A percentile compares a stretch with the other conserved stretches of the same genome.
Conservation (phyloP, 2,113 vertebrate species). For the Sylvilagus bachmani region DNA sequence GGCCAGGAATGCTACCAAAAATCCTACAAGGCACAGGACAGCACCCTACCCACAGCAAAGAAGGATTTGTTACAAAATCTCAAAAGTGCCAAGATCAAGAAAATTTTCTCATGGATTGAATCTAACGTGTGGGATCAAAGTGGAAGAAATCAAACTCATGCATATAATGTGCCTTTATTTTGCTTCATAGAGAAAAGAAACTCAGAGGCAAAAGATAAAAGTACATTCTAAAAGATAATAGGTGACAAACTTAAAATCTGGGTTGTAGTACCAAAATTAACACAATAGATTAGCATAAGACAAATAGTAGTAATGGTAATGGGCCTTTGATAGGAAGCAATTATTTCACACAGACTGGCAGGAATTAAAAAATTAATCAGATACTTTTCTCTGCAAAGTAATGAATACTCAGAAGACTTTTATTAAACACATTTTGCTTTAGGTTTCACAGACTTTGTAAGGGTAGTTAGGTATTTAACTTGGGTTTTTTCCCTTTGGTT, state of each 20-base stretch:
- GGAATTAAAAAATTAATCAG: constrained; percentile 38
- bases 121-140: constrained; percentile 46
- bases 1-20: neutral
- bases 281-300: constrained; percentile 37
- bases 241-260: constrained; percentile 48
- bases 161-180: constrained; percentile 19
- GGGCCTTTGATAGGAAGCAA: neutral
- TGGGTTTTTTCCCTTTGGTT: neutral
- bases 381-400: neutral
- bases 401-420: constrained; percentile 32
- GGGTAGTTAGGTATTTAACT: neutral
- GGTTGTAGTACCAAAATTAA: constrained; percentile 10
- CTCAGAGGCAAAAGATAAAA: neutral
- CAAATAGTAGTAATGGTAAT: constrained; percentile 42
- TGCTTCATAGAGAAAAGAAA: constrained; percentile 52
- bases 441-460: constrained; percentile 38
- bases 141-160: constrained; percentile 1
- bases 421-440: constrained; percentile 45
- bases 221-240: constrained; percentile 17
- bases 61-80: neutral
- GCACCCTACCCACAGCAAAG: neutral
- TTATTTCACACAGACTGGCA: constrained; percentile 44
- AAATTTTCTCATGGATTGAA: constrained; percentile 26
- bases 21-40: neutral
- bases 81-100: neutral